These are phyloP conservation scores for Pyrocoelia pectoralis DNA, from an alignment of 2,888 invertebrate genomes.

Conservation along the genomic window DNA sequence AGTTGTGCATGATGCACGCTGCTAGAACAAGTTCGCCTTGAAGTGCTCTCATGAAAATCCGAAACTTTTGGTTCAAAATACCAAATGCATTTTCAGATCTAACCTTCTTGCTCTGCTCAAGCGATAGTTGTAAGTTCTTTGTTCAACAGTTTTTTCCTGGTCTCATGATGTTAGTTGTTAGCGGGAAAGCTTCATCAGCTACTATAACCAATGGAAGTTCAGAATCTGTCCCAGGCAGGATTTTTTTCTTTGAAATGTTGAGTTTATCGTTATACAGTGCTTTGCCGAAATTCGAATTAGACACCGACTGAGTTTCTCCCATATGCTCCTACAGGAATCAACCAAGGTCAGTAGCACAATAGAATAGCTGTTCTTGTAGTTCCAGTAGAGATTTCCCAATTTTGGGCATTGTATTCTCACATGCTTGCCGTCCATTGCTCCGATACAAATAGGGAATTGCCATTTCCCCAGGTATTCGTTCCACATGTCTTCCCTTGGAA, in stretches of 20 bases:
- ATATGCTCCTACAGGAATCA: too few relatives aligned
- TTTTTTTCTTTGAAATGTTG: neutral
- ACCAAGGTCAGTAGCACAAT: slow-evolving; percentile 27
- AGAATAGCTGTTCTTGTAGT: slow-evolving; percentile 41
- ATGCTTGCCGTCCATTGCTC: slow-evolving; percentile 37
- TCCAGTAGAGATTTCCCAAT: slow-evolving; percentile 39
- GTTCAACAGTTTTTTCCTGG: neutral
- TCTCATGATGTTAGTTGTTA: neutral
- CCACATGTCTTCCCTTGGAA: slow-evolving; percentile 39
- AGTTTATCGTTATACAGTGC: too few relatives aligned
- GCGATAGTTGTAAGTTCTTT: neutral
- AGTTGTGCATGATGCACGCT: neutral
- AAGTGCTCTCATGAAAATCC: neutral
- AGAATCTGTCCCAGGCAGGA: neutral
- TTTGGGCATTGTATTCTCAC: slow-evolving; percentile 41
- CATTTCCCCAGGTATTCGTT: slow-evolving; percentile 32
- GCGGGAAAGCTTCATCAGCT: neutral
- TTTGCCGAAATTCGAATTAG: too few relatives aligned
- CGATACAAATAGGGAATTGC: slow-evolving; percentile 18
- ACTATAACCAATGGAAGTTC: neutral
- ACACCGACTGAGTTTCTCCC: too few relatives aligned
- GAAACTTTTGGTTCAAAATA: neutral
- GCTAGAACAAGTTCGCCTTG: too few relatives aligned
- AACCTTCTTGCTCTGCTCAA: neutral
- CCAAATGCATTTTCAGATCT: slow-evolving; percentile 4